Evolutionary conservation across 2,113 vertebrate species (phyloP).

Genomic region (Sisor rabdophorus): DNA sequence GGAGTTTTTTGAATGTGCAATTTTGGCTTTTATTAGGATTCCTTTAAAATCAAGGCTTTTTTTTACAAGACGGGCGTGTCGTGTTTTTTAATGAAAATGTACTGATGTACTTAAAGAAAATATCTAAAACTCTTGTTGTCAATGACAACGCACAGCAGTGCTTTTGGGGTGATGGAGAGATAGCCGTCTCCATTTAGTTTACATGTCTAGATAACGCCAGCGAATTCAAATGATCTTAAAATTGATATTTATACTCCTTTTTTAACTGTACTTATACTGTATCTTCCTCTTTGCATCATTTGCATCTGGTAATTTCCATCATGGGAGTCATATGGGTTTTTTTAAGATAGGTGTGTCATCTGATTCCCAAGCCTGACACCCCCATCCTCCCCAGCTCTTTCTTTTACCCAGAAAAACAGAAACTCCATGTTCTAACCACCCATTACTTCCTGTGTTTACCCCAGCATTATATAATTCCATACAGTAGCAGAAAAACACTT

Average conservation of each 20-base stretch:
- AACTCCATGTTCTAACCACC: neutral
- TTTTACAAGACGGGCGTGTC: neutral
- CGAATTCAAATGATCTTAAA: neutral
- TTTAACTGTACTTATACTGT: neutral
- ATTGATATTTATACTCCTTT: neutral
- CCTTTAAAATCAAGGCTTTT: neutral
- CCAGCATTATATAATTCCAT: neutral
- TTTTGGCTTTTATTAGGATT: neutral
- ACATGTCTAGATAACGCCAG: neutral
- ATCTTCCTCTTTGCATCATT: too few relatives aligned
- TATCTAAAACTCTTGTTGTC: neutral
- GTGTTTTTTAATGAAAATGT: neutral
- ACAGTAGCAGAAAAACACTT: neutral
- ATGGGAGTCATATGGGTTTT: neutral
- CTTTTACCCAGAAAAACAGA: neutral
- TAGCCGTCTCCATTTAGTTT: neutral
- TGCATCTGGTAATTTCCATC: neutral
- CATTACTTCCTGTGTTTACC: neutral
- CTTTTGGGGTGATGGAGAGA: conserved; percentile 2
- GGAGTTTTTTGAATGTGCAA: neutral
- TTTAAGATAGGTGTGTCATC: conserved; percentile 24
- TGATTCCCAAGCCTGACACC: neutral
- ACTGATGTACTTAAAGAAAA: neutral
- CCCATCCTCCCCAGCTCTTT: neutral
- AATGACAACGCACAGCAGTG: neutral